Evolutionary conservation across 1,140 invertebrate species (phyloP).

Genomic region (Zaprionus ornatus): DNA sequence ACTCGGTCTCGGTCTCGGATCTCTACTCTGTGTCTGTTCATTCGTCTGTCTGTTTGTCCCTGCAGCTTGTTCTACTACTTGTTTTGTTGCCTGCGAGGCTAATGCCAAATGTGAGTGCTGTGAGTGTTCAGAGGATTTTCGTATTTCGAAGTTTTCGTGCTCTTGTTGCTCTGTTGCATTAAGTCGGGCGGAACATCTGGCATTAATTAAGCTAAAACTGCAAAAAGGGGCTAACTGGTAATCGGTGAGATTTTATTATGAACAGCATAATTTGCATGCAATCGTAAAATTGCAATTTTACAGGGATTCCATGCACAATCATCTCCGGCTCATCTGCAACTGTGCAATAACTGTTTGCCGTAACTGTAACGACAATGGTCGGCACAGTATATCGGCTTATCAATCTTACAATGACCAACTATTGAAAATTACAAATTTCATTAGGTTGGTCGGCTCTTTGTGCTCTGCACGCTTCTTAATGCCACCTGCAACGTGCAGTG

Average conservation of each 20-base stretch:
- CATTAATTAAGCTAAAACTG: conserved; percentile 12
- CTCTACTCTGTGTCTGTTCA: neutral
- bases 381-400: conserved; percentile 10
- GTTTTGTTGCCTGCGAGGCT: neutral
- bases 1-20: too few relatives aligned
- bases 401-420: conserved; percentile 13
- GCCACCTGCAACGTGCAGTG: conserved; percentile 29
- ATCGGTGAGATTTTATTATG: neutral
- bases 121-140: conserved; percentile 9
- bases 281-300: neutral
- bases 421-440: conserved; percentile 51
- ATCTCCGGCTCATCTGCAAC: neutral
- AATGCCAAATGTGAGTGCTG: neutral
- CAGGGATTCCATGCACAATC: neutral
- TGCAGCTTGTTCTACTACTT: neutral
- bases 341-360: neutral
- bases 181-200: conserved; percentile 10
- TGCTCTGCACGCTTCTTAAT: neutral
- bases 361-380: conserved; percentile 4
- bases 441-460: conserved; percentile 20
- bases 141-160: neutral
- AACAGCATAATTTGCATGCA: neutral
- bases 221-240: neutral
- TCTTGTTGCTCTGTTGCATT: neutral
- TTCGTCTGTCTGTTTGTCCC: neutral